phyloP scores from a whole-genome alignment of 2,113 vertebrate species.

The Sinocyclocheilus grahami region DNA sequence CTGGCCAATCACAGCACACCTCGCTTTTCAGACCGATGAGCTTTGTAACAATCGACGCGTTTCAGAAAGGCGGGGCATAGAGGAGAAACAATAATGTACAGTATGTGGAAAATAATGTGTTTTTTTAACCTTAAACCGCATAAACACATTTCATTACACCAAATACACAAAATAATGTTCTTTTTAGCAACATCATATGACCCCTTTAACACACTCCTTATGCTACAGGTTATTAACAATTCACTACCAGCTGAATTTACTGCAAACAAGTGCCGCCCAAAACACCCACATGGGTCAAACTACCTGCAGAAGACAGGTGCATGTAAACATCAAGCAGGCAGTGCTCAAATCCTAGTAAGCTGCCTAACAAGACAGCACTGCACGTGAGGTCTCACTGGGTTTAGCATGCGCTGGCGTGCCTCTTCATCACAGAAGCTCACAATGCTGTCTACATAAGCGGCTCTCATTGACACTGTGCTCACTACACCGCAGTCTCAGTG shows the following conservation, averaged over 20 bases:
- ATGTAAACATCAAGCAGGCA: not conserved
- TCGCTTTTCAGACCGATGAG: too few species aligned
- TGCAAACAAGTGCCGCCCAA: not conserved
- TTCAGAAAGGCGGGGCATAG: too few species aligned
- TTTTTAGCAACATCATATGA: too few species aligned
- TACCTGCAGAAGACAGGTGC: not conserved
- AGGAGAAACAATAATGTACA: too few species aligned
- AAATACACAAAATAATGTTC: too few species aligned
- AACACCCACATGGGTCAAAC: not conserved
- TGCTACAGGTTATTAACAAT: not conserved
- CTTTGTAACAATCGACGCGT: too few species aligned
- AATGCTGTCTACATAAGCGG: not conserved
- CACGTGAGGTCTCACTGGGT: not conserved
- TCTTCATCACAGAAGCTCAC: not conserved
- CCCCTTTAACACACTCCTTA: not conserved
- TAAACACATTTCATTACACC: too few species aligned
- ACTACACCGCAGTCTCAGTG: not conserved
- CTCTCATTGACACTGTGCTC: not conserved
- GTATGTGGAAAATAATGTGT: too few species aligned
- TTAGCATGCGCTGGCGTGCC: not conserved
- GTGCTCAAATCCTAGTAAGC: not conserved
- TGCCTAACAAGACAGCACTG: not conserved
- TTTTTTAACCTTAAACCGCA: too few species aligned
- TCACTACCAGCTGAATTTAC: not conserved
- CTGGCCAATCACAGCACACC: too few species aligned